Evolutionary conservation across 2,113 vertebrate species (phyloP).

Genomic region (Ceyx margarethae): DNA sequence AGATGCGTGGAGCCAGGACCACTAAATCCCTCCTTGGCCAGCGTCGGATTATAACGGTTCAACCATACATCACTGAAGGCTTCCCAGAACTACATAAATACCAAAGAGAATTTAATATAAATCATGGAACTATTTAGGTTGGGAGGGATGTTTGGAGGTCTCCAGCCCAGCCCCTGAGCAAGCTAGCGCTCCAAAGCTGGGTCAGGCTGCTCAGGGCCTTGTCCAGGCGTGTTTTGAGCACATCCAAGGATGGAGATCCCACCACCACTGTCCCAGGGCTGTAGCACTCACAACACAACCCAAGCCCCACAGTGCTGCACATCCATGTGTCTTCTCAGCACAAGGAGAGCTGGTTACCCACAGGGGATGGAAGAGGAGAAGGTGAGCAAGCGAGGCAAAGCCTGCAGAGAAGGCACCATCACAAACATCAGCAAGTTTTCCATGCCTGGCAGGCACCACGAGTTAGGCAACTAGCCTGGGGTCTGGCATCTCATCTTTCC

Average conservation of each 20-base stretch:
- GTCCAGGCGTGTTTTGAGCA: not conserved
- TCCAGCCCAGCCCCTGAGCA: not conserved
- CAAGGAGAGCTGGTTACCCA: not conserved
- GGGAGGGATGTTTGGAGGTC: constrained; percentile 27
- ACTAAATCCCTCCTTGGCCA: constrained; percentile 64
- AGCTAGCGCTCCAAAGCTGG: not conserved
- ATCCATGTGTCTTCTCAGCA: not conserved
- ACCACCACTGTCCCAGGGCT: not conserved
- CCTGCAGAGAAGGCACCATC: not conserved
- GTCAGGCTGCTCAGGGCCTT: not conserved
- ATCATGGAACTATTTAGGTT: constrained; percentile 33
- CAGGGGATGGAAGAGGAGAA: not conserved
- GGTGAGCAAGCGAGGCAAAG: not conserved
- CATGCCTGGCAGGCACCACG: not conserved
- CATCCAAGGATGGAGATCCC: not conserved
- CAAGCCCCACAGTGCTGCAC: fast-evolving
- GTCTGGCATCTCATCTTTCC: not conserved
- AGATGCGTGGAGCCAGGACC: constrained; percentile 48
- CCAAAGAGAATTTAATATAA: constrained; percentile 14
- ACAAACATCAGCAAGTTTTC: not conserved
- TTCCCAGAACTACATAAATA: constrained; percentile 56
- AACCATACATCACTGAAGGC: constrained; percentile 3
- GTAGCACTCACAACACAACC: not conserved
- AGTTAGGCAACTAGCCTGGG: not conserved
- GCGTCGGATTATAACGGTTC: not conserved